Evolutionary conservation across 2,113 vertebrate species (phyloP).

Genomic region (Pseudopipra pipra): DNA sequence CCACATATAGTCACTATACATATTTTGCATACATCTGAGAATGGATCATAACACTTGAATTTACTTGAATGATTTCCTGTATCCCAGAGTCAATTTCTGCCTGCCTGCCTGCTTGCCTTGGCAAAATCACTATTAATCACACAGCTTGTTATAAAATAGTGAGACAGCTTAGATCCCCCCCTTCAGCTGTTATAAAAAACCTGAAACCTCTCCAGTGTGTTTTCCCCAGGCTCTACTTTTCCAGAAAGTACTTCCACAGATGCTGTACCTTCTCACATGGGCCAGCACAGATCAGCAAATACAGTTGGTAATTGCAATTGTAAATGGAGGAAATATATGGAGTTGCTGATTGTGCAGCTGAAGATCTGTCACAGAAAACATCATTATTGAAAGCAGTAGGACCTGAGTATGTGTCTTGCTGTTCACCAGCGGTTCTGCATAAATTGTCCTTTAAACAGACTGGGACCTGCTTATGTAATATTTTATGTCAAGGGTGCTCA

Average conservation of each 20-base stretch:
- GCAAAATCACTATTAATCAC: neutral
- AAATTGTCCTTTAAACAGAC: neutral
- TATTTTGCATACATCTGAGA: neutral
- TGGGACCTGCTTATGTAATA: accelerated
- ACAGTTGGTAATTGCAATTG: neutral
- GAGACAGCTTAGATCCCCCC: neutral
- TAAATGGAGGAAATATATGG: neutral
- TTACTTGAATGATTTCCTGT: neutral
- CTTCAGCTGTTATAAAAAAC: neutral
- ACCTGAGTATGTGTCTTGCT: neutral
- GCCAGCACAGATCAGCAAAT: neutral
- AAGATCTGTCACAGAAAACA: neutral
- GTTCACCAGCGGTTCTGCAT: neutral
- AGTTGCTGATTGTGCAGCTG: neutral
- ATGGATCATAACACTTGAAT: neutral
- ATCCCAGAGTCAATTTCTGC: neutral
- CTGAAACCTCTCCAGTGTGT: neutral
- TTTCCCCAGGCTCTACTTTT: neutral
- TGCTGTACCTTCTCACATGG: neutral
- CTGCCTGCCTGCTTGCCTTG: neutral
- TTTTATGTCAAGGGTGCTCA: neutral
- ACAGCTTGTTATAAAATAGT: neutral
- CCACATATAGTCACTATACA: neutral
- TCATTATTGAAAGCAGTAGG: neutral
- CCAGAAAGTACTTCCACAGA: neutral